Evolutionary conservation across 1,140 invertebrate species (phyloP), one percentile per base, ranked within the genome.

Genomic region (Oryctes rhinoceros): DNA sequence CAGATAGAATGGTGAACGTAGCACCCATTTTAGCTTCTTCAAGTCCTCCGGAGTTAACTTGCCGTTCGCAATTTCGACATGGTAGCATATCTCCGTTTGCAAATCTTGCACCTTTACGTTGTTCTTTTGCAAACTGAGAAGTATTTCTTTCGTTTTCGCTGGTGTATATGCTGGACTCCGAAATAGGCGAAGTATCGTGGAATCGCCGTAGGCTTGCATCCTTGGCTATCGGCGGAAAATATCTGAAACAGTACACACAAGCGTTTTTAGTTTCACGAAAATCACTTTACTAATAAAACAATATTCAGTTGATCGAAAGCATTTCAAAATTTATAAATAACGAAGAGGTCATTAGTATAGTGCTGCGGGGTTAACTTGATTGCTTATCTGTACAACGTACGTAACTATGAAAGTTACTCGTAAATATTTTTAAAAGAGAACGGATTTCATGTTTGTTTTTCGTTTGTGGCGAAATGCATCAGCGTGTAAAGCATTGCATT

Each of bases 61-160:
- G 79, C 87, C 84, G 79, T 90, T 88, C 77, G 87, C 87, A 20
- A 91, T 85, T 87, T 94, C 92, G 79, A 97, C 89, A 86, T 96
- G 94, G 87, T 93, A 96, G 88, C 95, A 96, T 39, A 93, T 87
- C 89, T 97, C 95, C 49, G 94, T 93, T 77, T 91, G 88, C 13
- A 96, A 82, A 59, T 87, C 84, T 77, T 76, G 13, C 10, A 88
- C 47, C 37, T 81, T 71, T 11, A 67, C 39, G 76, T 81, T 81
- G 24, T 84, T 82, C 76, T 81, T 76, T 74, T 84, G 82, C 30
- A 88, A 79, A 80, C 84, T 85, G 20, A 44, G 10, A 6, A 88
- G 76, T 59, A 87, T 82, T 82, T 87, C 86, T 47, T 82, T 78
- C 15, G 81, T 84, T 83, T 87, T 87, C 0, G 84, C 83, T 15